Evolutionary conservation across 1,140 invertebrate species (phyloP), one percentile per base, ranked within the genome.

Genomic region (Heliconius himera): DNA sequence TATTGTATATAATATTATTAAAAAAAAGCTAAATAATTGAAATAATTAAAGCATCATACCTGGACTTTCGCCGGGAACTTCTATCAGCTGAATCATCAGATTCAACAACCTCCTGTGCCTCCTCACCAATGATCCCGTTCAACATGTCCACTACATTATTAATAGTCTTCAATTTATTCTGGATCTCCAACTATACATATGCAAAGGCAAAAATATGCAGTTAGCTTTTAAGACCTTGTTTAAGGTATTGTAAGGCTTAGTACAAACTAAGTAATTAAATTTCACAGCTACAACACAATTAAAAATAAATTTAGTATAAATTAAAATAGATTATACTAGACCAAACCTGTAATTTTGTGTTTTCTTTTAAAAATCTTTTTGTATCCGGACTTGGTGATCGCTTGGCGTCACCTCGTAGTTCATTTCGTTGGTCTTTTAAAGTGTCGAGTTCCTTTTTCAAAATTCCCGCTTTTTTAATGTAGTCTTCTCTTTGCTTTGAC

Each of bases 91-190:
- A 80, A 22, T 91, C 88, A 8, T 93, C 90, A 0, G 80, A 80
- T 1, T 90, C 89, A 5, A 20, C 77, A 70, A 91, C 85, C 29
- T 90, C 87, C 4, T 88, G 88, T 0, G 94, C 95, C 87, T 97
- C 96, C 79, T 97, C 96, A 0, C 96, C 96, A 77, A 98, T 97
- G 83, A 98, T 97, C 36, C 96, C 96, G 49, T 97, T 97, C 72
- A 98, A 92, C 97, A 98, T 98, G 84, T 98, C 97, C 83, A 98
- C 97, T 1, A 98, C 97, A 91, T 97, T 97, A 91, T 96, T 96
- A 84, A 97, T 97, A 0, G 97, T 97, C 91, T 97, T 97, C 91
- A 98, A 93, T 95, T 97, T 98, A 85, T 96, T 97, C 92, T 97
- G 96, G 79, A 98, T 97, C 95, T 98, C 97, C 89, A 96, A 95